These are phyloP conservation scores for Tuberolachnus salignus DNA, from an alignment of 2,888 invertebrate genomes.

Conservation along the genomic window DNA sequence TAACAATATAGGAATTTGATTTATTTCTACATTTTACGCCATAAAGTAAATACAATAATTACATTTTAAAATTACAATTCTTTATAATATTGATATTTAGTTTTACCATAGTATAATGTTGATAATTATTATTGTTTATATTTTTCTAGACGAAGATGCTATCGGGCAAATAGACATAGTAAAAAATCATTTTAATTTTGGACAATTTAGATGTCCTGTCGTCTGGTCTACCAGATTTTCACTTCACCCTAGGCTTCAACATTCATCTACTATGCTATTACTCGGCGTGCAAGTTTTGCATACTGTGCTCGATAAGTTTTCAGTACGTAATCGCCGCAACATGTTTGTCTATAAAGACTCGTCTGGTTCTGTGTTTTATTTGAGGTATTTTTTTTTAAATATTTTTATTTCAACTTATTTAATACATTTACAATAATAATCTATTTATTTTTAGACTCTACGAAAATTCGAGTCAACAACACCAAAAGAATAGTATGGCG, in stretches of 20 bases:
- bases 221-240: slow-evolving; percentile 74
- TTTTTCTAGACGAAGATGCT: slow-evolving; percentile 24
- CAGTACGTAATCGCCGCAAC: slow-evolving; percentile 74
- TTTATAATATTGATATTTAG: background rate
- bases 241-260: slow-evolving; percentile 74
- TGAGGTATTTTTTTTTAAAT: slow-evolving; percentile 62
- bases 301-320: slow-evolving; percentile 72
- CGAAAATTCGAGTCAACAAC: slow-evolving; percentile 35
- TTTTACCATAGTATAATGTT: background rate
- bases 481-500: slow-evolving; percentile 20
- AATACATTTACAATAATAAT: background rate
- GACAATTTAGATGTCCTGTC: slow-evolving; percentile 76
- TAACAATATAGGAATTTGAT: no score
- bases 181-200: slow-evolving; percentile 66
- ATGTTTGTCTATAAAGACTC: slow-evolving; percentile 78
- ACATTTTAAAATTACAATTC: no score
- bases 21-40: no score
- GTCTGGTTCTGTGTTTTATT: slow-evolving; percentile 69
- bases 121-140: background rate
- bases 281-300: slow-evolving; percentile 70
- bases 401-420: background rate
- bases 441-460: slow-evolving; percentile 23
- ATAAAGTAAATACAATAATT: no score
- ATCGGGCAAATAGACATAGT: slow-evolving; percentile 13
- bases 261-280: slow-evolving; percentile 70